These are phyloP conservation scores for Steinernema scapterisci DNA, from an alignment of 2,888 invertebrate genomes.

Conservation along the genomic window DNA sequence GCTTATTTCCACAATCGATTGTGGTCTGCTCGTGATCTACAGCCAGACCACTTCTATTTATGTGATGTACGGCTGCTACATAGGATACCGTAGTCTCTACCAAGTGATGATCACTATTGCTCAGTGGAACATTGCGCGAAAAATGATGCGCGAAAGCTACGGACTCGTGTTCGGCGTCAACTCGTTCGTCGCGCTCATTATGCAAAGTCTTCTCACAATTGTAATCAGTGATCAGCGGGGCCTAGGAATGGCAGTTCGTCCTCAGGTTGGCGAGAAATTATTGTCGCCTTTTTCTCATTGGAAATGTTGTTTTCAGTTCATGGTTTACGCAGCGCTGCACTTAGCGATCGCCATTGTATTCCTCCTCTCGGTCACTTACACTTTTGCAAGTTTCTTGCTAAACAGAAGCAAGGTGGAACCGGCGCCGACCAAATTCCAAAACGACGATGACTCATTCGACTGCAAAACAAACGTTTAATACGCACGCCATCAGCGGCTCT, in stretches of 20 bases:
- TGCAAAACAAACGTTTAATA: slow-evolving; percentile 7
- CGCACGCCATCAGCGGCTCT: not conserved
- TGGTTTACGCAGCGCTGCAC: slow-evolving; percentile 12
- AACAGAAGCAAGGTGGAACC: slow-evolving; percentile 12
- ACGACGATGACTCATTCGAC: slow-evolving; percentile 21
- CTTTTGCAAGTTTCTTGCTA: not conserved
- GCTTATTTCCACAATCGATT: slow-evolving; percentile 48
- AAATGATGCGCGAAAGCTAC: slow-evolving; percentile 48
- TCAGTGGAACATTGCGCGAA: slow-evolving; percentile 58
- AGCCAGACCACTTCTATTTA: slow-evolving; percentile 44
- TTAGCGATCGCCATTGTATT: slow-evolving; percentile 5
- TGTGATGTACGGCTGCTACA: slow-evolving; percentile 59
- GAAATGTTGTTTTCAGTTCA: not conserved
- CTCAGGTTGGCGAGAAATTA: slow-evolving; percentile 8
- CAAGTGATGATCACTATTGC: slow-evolving; percentile 66
- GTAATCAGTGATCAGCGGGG: slow-evolving; percentile 44
- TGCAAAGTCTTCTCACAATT: slow-evolving; percentile 43
- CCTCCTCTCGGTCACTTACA: slow-evolving; percentile 9
- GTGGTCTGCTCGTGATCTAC: slow-evolving; percentile 45
- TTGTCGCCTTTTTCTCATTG: not conserved
- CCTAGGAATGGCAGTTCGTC: slow-evolving; percentile 43
- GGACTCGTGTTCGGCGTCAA: slow-evolving; percentile 51
- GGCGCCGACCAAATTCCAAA: slow-evolving; percentile 16
- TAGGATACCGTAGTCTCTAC: slow-evolving; percentile 59
- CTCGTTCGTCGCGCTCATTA: slow-evolving; percentile 45